Evolutionary conservation across 2,888 invertebrate genomes (phyloP).

Genomic region (Diaphora mendica): DNA sequence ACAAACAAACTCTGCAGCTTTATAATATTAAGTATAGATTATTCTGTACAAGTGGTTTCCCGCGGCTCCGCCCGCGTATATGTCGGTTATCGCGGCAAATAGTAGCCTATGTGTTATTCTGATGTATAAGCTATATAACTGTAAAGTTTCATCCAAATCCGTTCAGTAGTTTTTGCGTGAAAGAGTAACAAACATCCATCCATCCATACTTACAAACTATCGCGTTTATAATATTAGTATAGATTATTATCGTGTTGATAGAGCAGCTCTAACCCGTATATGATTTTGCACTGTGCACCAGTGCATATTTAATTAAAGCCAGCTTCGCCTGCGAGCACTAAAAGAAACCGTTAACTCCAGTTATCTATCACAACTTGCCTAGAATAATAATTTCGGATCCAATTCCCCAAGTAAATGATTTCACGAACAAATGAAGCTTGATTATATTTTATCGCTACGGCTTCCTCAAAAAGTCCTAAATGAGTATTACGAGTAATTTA

Average conservation of each 20-base stretch:
- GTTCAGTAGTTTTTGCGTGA: no score
- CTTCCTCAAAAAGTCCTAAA: slow-evolving; percentile 42
- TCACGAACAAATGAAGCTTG: slow-evolving; percentile 14
- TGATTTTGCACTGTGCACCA: slow-evolving; percentile 23
- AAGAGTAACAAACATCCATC: no score
- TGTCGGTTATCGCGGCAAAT: no score
- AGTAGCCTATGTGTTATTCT: no score
- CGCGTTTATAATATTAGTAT: no score
- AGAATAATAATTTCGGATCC: slow-evolving; percentile 30
- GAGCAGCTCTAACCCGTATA: slow-evolving; percentile 14
- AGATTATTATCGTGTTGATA: not conserved
- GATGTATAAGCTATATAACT: no score
- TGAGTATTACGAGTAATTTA: slow-evolving; percentile 54
- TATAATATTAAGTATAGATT: no score
- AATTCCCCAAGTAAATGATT: slow-evolving; percentile 23
- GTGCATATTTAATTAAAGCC: slow-evolving; percentile 26
- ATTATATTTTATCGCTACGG: slow-evolving; percentile 16
- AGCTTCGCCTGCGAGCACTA: slow-evolving; percentile 17
- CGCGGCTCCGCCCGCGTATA: no score
- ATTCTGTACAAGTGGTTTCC: no score
- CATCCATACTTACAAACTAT: no score
- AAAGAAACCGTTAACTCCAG: slow-evolving; percentile 35
- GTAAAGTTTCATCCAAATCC: no score
- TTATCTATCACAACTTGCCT: slow-evolving; percentile 20
- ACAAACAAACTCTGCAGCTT: no score